A percentile compares a stretch with the other conserved stretches of the same genome.
Conservation (phyloP, 2,888 invertebrate species). For the Ophioninae sp. region DNA sequence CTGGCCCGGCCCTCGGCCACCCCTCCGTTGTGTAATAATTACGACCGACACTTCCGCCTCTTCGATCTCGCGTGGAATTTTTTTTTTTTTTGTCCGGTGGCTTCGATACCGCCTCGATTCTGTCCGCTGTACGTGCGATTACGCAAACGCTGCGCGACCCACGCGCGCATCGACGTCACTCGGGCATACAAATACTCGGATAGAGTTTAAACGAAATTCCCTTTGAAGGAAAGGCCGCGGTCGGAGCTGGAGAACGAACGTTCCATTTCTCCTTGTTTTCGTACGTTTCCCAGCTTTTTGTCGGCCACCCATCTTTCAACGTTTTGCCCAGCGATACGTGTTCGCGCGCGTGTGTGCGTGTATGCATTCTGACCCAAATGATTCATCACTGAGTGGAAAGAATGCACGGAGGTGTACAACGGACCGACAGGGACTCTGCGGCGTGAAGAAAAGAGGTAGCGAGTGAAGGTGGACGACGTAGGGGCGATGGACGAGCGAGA, state of each 20-base stretch:
- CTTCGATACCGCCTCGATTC: background rate
- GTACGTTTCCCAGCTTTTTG: background rate
- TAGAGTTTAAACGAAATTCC: constrained; percentile 14
- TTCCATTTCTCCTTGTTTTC: background rate
- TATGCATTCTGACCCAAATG: constrained; percentile 45
- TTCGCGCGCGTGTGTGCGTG: background rate
- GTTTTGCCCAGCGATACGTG: background rate
- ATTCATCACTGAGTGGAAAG: constrained; percentile 53
- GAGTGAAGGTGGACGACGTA: background rate
- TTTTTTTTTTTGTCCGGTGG: background rate
- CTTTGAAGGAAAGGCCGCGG: background rate
- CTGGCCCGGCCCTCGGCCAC: background rate
- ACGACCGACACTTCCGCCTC: background rate
- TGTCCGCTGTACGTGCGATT: background rate
- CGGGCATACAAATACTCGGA: background rate
- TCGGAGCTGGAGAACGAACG: background rate
- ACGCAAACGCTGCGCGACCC: background rate
- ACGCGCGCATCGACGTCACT: background rate
- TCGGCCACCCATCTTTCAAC: background rate
- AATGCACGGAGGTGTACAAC: constrained; percentile 35
- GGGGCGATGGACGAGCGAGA: too few species aligned
- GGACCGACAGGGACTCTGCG: constrained; percentile 41
- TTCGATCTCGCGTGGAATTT: background rate
- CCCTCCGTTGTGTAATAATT: background rate
- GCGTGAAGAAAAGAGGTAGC: constrained; percentile 30